These are phyloP conservation scores for Rhincodon typus DNA, from an alignment of 2,797 vertebrate species.

Conservation along the genomic window DNA sequence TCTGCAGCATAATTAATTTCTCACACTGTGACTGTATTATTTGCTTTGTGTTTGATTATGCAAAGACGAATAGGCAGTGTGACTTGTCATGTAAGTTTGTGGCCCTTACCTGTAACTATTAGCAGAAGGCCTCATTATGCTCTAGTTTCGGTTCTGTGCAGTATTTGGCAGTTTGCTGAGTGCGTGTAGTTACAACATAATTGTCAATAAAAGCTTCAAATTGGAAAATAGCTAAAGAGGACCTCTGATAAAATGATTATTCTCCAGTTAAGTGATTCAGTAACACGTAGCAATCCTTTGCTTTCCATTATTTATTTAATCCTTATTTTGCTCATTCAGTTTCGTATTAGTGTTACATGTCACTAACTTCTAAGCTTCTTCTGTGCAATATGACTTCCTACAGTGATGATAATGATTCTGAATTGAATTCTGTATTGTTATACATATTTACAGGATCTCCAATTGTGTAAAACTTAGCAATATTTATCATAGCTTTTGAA, in stretches of 20 bases:
- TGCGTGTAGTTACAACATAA: background rate
- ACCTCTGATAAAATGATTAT: background rate
- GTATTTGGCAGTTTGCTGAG: background rate
- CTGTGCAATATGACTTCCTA: background rate
- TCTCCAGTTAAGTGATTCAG: background rate
- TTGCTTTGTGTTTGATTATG: constrained; percentile 29
- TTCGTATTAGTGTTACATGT: background rate
- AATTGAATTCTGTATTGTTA: background rate
- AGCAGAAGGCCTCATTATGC: background rate
- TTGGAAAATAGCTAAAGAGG: constrained; percentile 7
- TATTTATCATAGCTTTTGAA: background rate
- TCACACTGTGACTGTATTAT: background rate
- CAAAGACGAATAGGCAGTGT: background rate
- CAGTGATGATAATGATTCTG: background rate
- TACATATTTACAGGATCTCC: background rate
- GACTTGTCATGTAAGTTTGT: background rate
- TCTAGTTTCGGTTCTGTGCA: background rate
- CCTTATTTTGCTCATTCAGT: background rate
- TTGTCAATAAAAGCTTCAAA: background rate
- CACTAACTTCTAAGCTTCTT: background rate
- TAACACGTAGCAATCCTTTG: background rate
- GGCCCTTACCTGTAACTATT: background rate
- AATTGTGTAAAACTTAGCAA: background rate
- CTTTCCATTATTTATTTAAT: background rate
- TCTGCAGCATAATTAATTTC: constrained; percentile 6